A percentile compares a stretch with the other conserved stretches of the same genome.
Evolutionary conservation across 2,888 invertebrate species (phyloP).

Genomic region (Clepsis dumicolana): DNA sequence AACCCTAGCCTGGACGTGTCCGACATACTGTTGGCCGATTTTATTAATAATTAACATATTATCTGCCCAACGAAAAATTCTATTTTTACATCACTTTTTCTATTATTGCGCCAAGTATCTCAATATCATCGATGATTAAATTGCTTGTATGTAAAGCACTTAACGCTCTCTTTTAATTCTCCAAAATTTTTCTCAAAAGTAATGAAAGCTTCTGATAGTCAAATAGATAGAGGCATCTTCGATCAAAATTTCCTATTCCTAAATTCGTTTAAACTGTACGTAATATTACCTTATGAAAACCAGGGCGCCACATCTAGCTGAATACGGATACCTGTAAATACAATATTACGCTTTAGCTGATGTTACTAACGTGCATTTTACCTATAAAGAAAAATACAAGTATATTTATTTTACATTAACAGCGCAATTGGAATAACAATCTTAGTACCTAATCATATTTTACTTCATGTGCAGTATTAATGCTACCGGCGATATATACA

Average conservation of each 20-base stretch:
- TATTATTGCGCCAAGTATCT: no score
- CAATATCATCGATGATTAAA: not conserved
- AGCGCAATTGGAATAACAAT: not conserved
- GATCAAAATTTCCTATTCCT: not conserved
- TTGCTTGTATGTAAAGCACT: not conserved
- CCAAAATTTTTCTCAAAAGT: not conserved
- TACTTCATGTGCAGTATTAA: not conserved
- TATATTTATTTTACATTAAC: not conserved
- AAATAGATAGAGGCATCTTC: not conserved
- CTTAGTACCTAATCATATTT: not conserved
- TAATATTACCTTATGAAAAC: constrained; percentile 60
- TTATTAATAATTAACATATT: not conserved
- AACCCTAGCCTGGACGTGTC: no score
- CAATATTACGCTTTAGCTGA: constrained; percentile 49
- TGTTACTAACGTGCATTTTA: constrained; percentile 6
- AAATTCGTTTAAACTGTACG: not conserved
- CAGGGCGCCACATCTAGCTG: constrained; percentile 63
- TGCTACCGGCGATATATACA: not conserved
- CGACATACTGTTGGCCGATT: no score
- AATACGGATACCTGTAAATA: constrained; percentile 79
- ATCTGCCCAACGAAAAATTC: not conserved
- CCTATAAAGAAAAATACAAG: constrained; percentile 17
- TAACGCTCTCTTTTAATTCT: not conserved
- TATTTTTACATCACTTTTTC: no score
- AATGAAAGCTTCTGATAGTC: not conserved